Percentiles rank a stretch among this genome's conserved stretches.
phyloP scores from a whole-genome alignment of 2,888 invertebrate genomes.

The Formica aserva region DNA sequence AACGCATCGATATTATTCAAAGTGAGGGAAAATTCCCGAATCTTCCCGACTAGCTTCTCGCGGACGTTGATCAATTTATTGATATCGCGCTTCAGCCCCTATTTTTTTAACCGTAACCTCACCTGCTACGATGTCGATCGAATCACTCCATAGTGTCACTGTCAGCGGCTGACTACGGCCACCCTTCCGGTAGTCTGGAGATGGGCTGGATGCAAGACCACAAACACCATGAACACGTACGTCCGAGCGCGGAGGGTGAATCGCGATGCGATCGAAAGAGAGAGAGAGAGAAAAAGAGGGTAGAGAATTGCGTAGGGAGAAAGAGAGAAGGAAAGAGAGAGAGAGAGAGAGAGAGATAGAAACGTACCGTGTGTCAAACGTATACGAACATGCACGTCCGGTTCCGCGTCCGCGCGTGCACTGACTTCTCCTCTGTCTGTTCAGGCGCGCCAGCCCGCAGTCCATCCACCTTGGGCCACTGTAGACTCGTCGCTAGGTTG shows the following conservation, averaged over 20 bases:
- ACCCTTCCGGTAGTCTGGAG: slow-evolving; percentile 15
- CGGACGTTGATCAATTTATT: not conserved
- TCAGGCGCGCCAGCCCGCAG: slow-evolving; percentile 72
- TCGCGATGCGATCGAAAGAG: slow-evolving; percentile 11
- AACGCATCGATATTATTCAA: not conserved
- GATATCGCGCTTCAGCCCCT: not conserved
- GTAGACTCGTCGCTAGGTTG: slow-evolving; percentile 75
- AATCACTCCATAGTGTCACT: slow-evolving; percentile 68
- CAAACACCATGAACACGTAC: slow-evolving; percentile 63
- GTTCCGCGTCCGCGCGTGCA: slow-evolving; percentile 83
- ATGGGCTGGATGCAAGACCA: slow-evolving; percentile 47
- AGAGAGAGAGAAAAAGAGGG: not conserved
- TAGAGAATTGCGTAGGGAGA: not conserved
- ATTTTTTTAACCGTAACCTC: not conserved
- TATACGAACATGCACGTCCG: slow-evolving; percentile 75
- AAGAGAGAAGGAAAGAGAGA: not conserved
- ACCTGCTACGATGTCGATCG: slow-evolving; percentile 41
- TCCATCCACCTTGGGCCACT: slow-evolving; percentile 72
- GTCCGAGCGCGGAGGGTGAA: not conserved
- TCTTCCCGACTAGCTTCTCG: slow-evolving; percentile 9
- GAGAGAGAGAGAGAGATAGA: slow-evolving; percentile 27
- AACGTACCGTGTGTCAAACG: slow-evolving; percentile 39
- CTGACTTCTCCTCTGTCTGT: slow-evolving; percentile 81
- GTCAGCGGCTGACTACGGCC: slow-evolving; percentile 30
- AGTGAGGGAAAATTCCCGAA: not conserved